Percentiles rank a stretch among this genome's conserved stretches.
Conservation (phyloP, 1,140 invertebrate genomes). For the Lanistes nyassanus region DNA sequence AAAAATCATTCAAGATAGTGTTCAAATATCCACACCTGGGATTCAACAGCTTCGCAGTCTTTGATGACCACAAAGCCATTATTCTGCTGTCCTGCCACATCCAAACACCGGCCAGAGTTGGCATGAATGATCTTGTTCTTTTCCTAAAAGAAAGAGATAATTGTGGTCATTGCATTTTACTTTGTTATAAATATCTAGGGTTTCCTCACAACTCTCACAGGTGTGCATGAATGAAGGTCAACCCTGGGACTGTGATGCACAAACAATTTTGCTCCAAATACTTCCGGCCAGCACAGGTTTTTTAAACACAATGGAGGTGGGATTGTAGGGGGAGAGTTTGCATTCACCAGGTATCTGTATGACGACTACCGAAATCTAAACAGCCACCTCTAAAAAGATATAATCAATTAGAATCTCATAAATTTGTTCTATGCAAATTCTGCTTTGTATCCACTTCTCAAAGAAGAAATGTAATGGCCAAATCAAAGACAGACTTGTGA, state of each 20-base stretch:
- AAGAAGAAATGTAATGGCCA: too few relatives aligned
- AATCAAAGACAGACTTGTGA: too few relatives aligned
- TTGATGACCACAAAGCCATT: slow-evolving; percentile 41
- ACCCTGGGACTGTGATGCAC: not conserved
- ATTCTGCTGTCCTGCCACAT: slow-evolving; percentile 41
- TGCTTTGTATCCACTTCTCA: too few relatives aligned
- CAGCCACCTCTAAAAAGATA: too few relatives aligned
- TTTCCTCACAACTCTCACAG: not conserved
- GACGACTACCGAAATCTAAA: too few relatives aligned
- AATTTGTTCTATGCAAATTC: too few relatives aligned
- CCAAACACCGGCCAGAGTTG: slow-evolving; percentile 46
- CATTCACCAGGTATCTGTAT: too few relatives aligned
- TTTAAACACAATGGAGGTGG: too few relatives aligned
- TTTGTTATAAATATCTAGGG: not conserved
- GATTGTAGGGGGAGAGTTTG: too few relatives aligned
- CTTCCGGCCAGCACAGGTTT: too few relatives aligned
- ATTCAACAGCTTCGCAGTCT: slow-evolving; percentile 46
- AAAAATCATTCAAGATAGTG: slow-evolving; percentile 46
- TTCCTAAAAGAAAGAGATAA: slow-evolving; percentile 5
- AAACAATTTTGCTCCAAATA: too few relatives aligned
- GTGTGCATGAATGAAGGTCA: not conserved
- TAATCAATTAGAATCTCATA: too few relatives aligned
- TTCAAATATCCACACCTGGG: slow-evolving; percentile 62
- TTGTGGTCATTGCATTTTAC: not conserved
- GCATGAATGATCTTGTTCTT: slow-evolving; percentile 24